Conservation (phyloP, 2,888 invertebrate genomes). For the Cheilosia scutellata region DNA sequence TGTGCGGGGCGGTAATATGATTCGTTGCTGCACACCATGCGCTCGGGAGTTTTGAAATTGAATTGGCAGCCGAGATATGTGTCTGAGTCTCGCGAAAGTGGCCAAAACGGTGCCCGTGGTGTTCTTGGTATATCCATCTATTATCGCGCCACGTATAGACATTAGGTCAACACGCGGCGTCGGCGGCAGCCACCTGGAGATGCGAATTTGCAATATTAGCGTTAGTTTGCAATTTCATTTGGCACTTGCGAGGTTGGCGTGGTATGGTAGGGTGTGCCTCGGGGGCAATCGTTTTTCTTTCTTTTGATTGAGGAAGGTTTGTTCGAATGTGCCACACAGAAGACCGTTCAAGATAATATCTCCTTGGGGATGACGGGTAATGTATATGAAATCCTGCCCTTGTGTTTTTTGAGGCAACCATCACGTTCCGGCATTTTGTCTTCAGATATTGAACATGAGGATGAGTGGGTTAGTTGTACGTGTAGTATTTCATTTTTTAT, state of each 20-base stretch:
- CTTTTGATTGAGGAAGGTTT: slow-evolving; percentile 30
- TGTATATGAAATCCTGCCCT: slow-evolving; percentile 1
- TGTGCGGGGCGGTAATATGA: slow-evolving; percentile 52
- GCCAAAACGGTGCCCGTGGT: slow-evolving; percentile 3
- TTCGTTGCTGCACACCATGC: slow-evolving; percentile 22
- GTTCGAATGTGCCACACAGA: slow-evolving; percentile 12
- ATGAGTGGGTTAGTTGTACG: slow-evolving; percentile 19
- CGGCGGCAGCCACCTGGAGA: not conserved
- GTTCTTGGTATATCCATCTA: slow-evolving; percentile 20
- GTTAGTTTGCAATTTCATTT: slow-evolving; percentile 4
- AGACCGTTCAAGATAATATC: slow-evolving; percentile 27
- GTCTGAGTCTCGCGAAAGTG: slow-evolving; percentile 9
- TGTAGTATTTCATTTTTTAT: slow-evolving; percentile 11
- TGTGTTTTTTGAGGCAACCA: slow-evolving; percentile 12
- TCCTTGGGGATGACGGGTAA: slow-evolving; percentile 17
- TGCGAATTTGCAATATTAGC: slow-evolving; percentile 3
- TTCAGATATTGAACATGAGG: slow-evolving; percentile 21
- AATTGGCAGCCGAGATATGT: slow-evolving; percentile 53
- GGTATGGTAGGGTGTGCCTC: not conserved
- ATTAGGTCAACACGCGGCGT: slow-evolving; percentile 38
- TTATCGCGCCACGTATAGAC: slow-evolving; percentile 32
- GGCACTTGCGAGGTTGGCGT: not conserved
- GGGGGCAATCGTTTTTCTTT: slow-evolving; percentile 1
- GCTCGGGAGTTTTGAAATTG: slow-evolving; percentile 39
- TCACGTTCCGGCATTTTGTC: slow-evolving; percentile 49